Conservation (phyloP, 2,113 vertebrate genomes). For the Coregonus clupeaformis region DNA sequence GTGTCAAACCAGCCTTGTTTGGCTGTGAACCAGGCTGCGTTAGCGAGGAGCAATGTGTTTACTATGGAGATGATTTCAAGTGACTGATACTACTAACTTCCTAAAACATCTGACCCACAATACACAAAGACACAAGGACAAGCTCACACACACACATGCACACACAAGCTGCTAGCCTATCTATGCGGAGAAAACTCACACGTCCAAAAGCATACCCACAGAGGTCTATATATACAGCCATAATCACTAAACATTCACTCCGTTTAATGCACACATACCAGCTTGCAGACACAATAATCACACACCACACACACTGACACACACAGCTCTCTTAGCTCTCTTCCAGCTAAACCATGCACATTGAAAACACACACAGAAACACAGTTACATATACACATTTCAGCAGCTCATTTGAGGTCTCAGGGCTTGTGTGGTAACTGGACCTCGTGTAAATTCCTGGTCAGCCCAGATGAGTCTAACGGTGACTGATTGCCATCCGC, state of each 20-base stretch:
- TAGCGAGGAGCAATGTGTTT: too few relatives aligned
- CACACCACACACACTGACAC: too few relatives aligned
- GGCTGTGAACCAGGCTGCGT: too few relatives aligned
- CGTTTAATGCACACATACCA: neutral
- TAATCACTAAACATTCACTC: constrained; percentile 49
- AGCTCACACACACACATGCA: constrained; percentile 7
- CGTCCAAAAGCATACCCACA: constrained; percentile 47
- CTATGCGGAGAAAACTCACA: constrained; percentile 40
- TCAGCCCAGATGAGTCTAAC: constrained; percentile 60
- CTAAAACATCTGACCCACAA: neutral
- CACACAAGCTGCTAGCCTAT: constrained; percentile 4
- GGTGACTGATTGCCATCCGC: constrained; percentile 59
- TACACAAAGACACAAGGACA: constrained; percentile 17
- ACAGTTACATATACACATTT: constrained; percentile 11
- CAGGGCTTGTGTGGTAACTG: constrained; percentile 55
- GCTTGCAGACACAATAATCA: neutral
- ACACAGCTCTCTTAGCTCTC: too few relatives aligned
- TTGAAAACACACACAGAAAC: constrained; percentile 4
- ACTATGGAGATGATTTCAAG: neutral
- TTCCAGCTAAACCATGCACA: neutral
- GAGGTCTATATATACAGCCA: constrained; percentile 59
- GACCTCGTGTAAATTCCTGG: constrained; percentile 72
- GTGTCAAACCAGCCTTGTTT: too few relatives aligned
- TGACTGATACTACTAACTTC: neutral
- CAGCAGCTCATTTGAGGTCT: constrained; percentile 46